These are phyloP conservation scores for Apamea anceps DNA, from an alignment of 2,888 invertebrate species.

Conservation along the genomic window DNA sequence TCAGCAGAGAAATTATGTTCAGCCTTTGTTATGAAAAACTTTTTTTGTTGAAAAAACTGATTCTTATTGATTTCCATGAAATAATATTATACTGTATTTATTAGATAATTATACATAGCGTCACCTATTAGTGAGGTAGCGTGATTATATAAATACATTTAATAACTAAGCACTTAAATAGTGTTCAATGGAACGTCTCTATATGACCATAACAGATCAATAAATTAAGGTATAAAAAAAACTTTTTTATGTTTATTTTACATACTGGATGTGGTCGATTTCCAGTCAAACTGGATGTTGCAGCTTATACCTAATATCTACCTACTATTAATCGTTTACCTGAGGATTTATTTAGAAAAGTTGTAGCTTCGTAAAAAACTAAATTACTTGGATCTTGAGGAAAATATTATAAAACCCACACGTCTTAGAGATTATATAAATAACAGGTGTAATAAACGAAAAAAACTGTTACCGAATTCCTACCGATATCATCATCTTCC, in stretches of 20 bases:
- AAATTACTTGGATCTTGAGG: conserved; percentile 17
- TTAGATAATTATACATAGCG: not conserved
- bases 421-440: conserved; percentile 6
- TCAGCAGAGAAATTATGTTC: not conserved
- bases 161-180: not conserved
- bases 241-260: not conserved
- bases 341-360: not conserved
- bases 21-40: not conserved
- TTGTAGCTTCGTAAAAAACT: conserved; percentile 3
- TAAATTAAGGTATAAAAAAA: not conserved
- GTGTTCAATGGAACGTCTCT: not conserved
- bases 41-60: not conserved
- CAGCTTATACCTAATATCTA: not conserved
- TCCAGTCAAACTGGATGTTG: conserved; percentile 21
- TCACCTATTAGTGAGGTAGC: not conserved
- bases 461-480: not conserved
- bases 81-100: no score
- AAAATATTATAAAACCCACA: conserved; percentile 21
- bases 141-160: not conserved
- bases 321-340: conserved; percentile 12
- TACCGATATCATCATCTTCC: no score
- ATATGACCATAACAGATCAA: not conserved
- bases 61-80: not conserved
- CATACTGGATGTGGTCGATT: not conserved
- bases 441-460: not conserved